phyloP scores from a whole-genome alignment of 2,888 invertebrate species.

The Neoscelio sp. region DNA sequence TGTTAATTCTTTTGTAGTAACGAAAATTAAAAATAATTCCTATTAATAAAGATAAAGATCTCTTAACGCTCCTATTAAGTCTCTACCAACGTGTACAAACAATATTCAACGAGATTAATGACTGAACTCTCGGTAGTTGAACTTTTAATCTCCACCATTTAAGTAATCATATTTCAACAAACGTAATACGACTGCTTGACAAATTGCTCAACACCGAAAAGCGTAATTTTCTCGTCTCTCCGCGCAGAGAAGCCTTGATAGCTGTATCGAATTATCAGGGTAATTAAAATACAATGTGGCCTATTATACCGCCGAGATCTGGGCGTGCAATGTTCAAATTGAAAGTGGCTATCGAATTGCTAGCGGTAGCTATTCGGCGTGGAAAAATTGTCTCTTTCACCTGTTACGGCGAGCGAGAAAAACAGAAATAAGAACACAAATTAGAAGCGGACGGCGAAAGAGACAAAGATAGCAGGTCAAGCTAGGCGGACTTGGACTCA shows the following conservation, averaged over 20 bases:
- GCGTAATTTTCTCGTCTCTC: background rate
- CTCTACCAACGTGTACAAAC: no score
- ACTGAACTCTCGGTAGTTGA: no score
- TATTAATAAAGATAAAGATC: no score
- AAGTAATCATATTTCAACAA: no score
- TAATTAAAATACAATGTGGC: constrained; percentile 23
- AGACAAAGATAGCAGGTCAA: constrained; percentile 37
- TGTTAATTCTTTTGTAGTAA: no score
- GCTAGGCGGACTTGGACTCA: constrained; percentile 43
- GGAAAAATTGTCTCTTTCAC: constrained; percentile 47
- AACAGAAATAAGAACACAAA: constrained; percentile 29
- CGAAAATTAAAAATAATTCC: no score
- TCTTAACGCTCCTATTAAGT: no score
- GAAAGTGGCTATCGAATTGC: constrained; percentile 24
- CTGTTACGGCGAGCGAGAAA: constrained; percentile 16
- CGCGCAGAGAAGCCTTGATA: background rate
- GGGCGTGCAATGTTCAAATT: constrained; percentile 1
- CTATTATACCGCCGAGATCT: background rate
- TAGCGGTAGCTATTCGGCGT: constrained; percentile 9
- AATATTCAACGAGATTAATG: no score
- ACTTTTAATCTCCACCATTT: no score
- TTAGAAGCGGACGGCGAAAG: constrained; percentile 20
- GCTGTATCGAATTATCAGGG: background rate
- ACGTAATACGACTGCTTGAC: no score
- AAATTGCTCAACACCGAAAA: no score